Base-by-base conservation (phyloP, 1,140 invertebrate genomes). In the Eumaeus atala region DNA sequence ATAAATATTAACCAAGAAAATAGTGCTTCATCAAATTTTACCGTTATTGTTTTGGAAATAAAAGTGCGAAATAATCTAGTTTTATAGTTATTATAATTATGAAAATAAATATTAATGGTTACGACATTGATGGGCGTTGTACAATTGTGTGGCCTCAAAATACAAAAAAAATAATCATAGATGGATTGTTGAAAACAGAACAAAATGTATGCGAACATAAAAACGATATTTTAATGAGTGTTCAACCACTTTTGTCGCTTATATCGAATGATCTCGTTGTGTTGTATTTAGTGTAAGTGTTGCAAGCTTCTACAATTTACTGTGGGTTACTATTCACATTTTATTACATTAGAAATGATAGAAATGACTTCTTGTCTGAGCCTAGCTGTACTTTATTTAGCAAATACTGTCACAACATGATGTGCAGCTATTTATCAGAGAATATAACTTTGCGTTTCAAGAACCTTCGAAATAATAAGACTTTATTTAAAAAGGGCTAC, bases 241-340 rank as follows among this genome's bases (percentile, higher is more conserved):
- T 75, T 61, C 37, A 18, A 10, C 54, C 52, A 52, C 55, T 58
- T 35, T 44, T 40, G 14, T 44, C 33, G 33, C 51, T 53, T 38
- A 33, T 53, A 42, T 50, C 72, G 69, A 62, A 77, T 81, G 76
- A 74, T 70, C 67, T 70, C 61, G 66, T 72, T 73, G 72, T 77
- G 72, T 79, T 67, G 63, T 70, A 52, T n/a, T 62, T 68, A 54
- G 72, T 79, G 74, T 81, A 58, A 73, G 77, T 84, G 81, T 84
- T 71, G 76, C 80, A 85, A 85, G 82, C 82, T 62, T 77, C 81
- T 84, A 84, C 77, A 51, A 64, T 57, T 65, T 64, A 75, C 76
- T 70, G 75, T 84, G 72, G 67, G 70, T 77, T 73, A 59, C 73
- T 77, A 74, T 65, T 64, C 70, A 75, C 75, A 75, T 67, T 55